phyloP scores from a whole-genome alignment of 2,888 invertebrate species.

The Oithona nana region DNA sequence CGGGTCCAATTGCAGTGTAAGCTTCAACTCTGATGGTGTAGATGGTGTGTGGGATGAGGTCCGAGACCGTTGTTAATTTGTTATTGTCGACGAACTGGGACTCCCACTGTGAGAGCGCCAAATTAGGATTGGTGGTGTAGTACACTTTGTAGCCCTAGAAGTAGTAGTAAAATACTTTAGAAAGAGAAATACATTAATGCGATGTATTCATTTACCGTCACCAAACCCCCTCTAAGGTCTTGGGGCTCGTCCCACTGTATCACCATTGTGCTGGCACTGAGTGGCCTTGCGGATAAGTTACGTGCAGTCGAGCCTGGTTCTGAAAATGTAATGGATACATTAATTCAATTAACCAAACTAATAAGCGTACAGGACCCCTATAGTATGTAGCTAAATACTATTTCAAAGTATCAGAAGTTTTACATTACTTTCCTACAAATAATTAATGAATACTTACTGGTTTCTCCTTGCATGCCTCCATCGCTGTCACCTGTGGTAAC shows the following conservation, averaged over 20 bases:
- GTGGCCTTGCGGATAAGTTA: constrained; percentile 77
- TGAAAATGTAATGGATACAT: constrained; percentile 35
- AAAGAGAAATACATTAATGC: not conserved
- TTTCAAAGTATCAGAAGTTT: not conserved
- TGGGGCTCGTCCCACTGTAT: constrained; percentile 97
- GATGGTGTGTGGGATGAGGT: constrained; percentile 71
- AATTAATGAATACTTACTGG: not conserved
- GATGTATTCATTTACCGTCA: constrained; percentile 39
- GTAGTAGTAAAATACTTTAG: too few relatives aligned
- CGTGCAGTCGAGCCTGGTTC: constrained; percentile 88
- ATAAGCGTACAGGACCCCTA: too few relatives aligned
- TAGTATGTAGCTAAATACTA: not conserved
- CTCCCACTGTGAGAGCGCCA: constrained; percentile 73
- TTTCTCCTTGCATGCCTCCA: constrained; percentile 30
- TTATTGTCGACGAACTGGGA: constrained; percentile 84
- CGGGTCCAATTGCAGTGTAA: constrained; percentile 80
- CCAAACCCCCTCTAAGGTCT: constrained; percentile 89
- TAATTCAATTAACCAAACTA: too few relatives aligned
- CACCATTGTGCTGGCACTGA: constrained; percentile 87
- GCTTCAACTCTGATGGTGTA: constrained; percentile 88
- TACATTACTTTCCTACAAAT: not conserved
- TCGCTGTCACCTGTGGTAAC: constrained; percentile 93
- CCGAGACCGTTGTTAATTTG: constrained; percentile 75
- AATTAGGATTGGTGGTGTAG: constrained; percentile 73
- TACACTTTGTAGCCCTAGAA: constrained; percentile 86